Conservation (phyloP, 2,113 vertebrate species). For the Hippopotamus amphibius region DNA sequence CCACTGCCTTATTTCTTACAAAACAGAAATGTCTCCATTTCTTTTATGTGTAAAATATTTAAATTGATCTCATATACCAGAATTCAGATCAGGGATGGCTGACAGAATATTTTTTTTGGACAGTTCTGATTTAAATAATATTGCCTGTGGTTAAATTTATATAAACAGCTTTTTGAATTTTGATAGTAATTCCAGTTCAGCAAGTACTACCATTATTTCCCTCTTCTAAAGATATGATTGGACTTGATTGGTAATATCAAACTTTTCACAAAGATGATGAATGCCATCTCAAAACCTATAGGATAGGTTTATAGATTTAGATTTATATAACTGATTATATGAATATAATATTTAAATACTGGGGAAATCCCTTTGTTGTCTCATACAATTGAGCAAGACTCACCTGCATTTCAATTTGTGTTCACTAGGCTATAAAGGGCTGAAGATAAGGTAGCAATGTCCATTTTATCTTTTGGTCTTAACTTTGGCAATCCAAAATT, state of each 20-base stretch:
- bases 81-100: constrained; percentile 67
- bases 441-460: neutral
- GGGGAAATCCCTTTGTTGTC: neutral
- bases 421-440: neutral
- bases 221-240: constrained; percentile 63
- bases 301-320: neutral
- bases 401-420: neutral
- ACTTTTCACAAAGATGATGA: neutral
- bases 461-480: neutral
- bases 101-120: constrained; percentile 72
- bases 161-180: constrained; percentile 56
- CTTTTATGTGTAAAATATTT: constrained; percentile 85
- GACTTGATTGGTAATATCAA: neutral
- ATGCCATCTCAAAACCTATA: neutral
- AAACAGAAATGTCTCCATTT: constrained; percentile 81
- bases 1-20: constrained; percentile 89
- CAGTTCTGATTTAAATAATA: constrained; percentile 79
- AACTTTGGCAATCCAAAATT: neutral
- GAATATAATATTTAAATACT: neutral
- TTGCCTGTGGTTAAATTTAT: constrained; percentile 64
- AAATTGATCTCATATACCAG: constrained; percentile 52
- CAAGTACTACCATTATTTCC: neutral
- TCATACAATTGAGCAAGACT: constrained; percentile 22
- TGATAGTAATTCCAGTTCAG: constrained; percentile 50
- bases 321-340: neutral